A percentile compares a stretch with the other conserved stretches of the same genome.
These are phyloP conservation scores for Luehdorfia chinensis DNA, from an alignment of 1,140 invertebrate genomes.

Conservation along the genomic window DNA sequence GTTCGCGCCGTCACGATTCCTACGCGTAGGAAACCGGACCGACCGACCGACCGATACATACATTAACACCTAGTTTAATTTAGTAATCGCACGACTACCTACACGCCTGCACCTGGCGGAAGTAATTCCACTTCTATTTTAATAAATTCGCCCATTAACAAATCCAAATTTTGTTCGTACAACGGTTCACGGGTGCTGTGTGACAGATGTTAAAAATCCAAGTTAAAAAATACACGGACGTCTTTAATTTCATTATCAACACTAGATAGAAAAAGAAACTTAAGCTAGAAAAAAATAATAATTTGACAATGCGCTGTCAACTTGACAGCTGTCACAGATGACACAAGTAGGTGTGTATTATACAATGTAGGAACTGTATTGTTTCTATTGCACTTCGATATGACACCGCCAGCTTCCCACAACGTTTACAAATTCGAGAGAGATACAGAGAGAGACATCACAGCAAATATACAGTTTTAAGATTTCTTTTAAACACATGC, in stretches of 20 bases:
- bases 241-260: not conserved
- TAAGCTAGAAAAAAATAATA: not conserved
- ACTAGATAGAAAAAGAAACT: slow-evolving; percentile 11
- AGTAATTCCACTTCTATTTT: not conserved
- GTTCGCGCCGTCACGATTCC: slow-evolving; percentile 4
- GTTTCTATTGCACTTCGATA: slow-evolving; percentile 5
- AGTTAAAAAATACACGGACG: slow-evolving; percentile 11
- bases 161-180: not conserved
- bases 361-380: slow-evolving; percentile 10
- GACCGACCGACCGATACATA: slow-evolving; percentile 16
- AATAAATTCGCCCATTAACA: not conserved
- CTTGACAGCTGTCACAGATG: not conserved
- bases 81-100: slow-evolving; percentile 26
- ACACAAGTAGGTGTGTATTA: not conserved
- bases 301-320: not conserved
- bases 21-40: slow-evolving; percentile 7
- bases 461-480: not conserved
- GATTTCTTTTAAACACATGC: not conserved
- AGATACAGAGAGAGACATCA: slow-evolving; percentile 3
- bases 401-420: not conserved
- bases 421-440: slow-evolving; percentile 12
- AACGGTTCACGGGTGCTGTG: not conserved
- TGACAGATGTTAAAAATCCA: slow-evolving; percentile 9
- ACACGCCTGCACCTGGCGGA: slow-evolving; percentile 25
- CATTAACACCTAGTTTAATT: slow-evolving; percentile 10